A percentile compares a stretch with the other conserved stretches of the same genome.
Conservation (phyloP, 1,140 invertebrate genomes). For the Ips nitidus region DNA sequence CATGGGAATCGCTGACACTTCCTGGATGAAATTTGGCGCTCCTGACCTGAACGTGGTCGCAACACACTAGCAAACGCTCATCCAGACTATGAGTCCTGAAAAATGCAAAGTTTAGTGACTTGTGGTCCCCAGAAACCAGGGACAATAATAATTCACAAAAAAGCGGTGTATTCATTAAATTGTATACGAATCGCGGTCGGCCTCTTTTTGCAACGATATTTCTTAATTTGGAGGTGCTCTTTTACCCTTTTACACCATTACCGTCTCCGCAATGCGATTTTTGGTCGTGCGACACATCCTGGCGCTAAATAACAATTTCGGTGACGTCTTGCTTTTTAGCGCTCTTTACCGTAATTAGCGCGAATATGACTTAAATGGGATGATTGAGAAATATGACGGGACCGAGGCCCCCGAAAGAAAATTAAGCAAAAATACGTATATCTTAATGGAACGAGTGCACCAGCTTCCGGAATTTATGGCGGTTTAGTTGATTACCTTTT, state of each 20-base stretch:
- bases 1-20: conserved; percentile 71
- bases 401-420: conserved; percentile 21
- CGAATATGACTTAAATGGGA: conserved; percentile 30
- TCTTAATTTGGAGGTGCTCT: conserved; percentile 30
- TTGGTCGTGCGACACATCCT: conserved; percentile 33
- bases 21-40: conserved; percentile 81
- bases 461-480: neutral
- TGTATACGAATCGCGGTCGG: conserved; percentile 5
- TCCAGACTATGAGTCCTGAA: conserved; percentile 58
- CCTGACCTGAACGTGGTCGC: conserved; percentile 61
- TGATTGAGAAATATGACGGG: conserved; percentile 33
- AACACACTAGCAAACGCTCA: conserved; percentile 60
- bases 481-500: too few relatives aligned
- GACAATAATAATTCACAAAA: conserved; percentile 5
- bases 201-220: conserved; percentile 28
- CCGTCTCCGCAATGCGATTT: conserved; percentile 33
- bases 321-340: conserved; percentile 34
- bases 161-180: conserved; percentile 3
- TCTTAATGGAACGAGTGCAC: conserved; percentile 6
- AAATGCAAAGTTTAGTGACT: neutral
- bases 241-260: conserved; percentile 32
- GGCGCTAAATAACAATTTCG: conserved; percentile 35
- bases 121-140: neutral
- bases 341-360: conserved; percentile 34
- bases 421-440: conserved; percentile 14